Percentiles rank a stretch among this genome's conserved stretches.
These are phyloP conservation scores for Pelmatolapia mariae DNA, from an alignment of 2,113 vertebrate species.

Conservation along the genomic window DNA sequence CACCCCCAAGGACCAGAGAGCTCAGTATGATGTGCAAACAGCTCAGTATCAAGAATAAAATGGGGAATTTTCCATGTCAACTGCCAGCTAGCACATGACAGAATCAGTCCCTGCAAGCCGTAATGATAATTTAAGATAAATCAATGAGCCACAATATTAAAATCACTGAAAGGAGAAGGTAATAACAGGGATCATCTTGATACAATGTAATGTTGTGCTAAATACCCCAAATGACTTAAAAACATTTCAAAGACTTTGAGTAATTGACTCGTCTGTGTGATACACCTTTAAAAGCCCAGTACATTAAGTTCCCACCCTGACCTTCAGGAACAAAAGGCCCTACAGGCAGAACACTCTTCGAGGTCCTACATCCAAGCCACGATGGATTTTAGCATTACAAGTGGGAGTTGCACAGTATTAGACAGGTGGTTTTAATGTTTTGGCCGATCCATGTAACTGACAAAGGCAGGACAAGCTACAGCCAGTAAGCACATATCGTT, in stretches of 20 bases:
- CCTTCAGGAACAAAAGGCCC: not conserved
- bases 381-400: not conserved
- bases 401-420: not conserved
- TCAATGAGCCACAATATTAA: not conserved
- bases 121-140: constrained; percentile 32
- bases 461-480: not conserved
- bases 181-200: not conserved
- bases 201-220: not conserved
- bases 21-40: not conserved
- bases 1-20: not conserved
- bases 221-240: not conserved
- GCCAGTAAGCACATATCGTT: constrained; percentile 26
- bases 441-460: not conserved
- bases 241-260: not conserved
- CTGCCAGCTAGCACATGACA: not conserved
- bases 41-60: not conserved
- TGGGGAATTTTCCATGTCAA: not conserved
- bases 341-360: not conserved
- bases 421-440: not conserved
- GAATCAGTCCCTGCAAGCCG: not conserved
- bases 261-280: not conserved
- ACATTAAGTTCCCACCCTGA: not conserved
- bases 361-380: not conserved
- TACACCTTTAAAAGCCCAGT: not conserved
- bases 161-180: not conserved